Conservation (phyloP, 2,113 vertebrate genomes). For the Sakesphorus luctuosus region DNA sequence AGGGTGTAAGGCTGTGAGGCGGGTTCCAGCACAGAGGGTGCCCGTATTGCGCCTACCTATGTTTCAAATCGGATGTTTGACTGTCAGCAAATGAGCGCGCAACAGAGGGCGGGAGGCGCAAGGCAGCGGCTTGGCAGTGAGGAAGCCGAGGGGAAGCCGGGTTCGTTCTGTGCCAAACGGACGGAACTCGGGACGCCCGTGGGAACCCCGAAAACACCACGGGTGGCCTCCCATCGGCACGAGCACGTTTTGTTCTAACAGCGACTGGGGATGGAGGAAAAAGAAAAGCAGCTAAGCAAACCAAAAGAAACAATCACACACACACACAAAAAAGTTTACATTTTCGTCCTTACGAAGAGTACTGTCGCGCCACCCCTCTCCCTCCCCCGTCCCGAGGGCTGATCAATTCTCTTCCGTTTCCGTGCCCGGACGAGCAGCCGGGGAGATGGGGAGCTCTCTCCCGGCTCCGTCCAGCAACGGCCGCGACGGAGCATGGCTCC, state of each 20-base stretch:
- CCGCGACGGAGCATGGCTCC: neutral
- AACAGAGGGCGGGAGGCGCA: neutral
- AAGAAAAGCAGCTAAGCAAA: neutral
- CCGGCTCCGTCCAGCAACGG: neutral
- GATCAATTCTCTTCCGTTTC: neutral
- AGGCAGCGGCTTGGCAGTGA: neutral
- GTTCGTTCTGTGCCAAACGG: neutral
- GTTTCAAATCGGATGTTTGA: rapidly evolving
- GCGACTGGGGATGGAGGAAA: neutral
- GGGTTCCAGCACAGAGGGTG: too few species aligned
- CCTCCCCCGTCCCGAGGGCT: too few species aligned
- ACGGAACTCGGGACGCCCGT: neutral
- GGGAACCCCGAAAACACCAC: neutral
- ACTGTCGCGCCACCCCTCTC: neutral
- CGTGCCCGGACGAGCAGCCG: neutral
- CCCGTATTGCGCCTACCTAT: neutral
- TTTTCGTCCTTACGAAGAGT: neutral
- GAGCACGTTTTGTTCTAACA: neutral
- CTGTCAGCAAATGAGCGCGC: neutral
- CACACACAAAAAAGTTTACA: neutral
- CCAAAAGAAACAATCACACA: neutral
- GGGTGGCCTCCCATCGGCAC: neutral
- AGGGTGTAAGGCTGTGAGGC: neutral
- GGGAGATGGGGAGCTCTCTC: neutral
- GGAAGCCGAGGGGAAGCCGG: rapidly evolving